These are phyloP conservation scores for Ictidomys tridecemlineatus DNA, from an alignment of 2,113 vertebrate species.

Conservation along the genomic window DNA sequence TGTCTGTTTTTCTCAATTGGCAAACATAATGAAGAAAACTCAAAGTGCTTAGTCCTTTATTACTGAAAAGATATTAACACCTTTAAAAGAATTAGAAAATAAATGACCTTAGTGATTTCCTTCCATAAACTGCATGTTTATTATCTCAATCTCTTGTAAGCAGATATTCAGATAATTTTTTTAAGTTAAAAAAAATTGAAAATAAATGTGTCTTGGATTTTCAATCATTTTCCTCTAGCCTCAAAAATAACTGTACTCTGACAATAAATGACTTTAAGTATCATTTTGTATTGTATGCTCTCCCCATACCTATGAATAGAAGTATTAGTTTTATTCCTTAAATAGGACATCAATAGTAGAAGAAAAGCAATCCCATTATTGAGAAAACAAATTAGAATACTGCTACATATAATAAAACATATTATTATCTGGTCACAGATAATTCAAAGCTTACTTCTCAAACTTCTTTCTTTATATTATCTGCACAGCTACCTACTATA, in stretches of 20 bases:
- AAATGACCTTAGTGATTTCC: neutral
- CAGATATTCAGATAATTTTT: neutral
- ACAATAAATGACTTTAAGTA: neutral
- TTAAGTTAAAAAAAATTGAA: neutral
- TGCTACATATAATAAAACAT: neutral
- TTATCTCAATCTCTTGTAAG: neutral
- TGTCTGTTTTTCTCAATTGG: neutral
- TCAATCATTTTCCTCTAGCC: neutral
- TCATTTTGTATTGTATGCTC: neutral
- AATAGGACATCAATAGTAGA: neutral
- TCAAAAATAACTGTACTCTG: neutral
- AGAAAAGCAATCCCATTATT: neutral
- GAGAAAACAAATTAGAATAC: neutral
- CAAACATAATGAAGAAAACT: neutral
- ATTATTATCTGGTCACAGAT: neutral
- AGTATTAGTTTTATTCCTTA: neutral
- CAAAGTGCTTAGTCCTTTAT: neutral
- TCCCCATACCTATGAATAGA: neutral
- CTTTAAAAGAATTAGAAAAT: neutral
- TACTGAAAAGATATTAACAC: neutral
- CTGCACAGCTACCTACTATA: neutral
- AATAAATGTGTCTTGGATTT: neutral
- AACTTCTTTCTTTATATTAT: neutral
- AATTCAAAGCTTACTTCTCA: neutral
- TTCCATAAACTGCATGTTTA: neutral